phyloP scores from a whole-genome alignment of 2,888 invertebrate species.

The Spatulosminthurus flaviceps region DNA sequence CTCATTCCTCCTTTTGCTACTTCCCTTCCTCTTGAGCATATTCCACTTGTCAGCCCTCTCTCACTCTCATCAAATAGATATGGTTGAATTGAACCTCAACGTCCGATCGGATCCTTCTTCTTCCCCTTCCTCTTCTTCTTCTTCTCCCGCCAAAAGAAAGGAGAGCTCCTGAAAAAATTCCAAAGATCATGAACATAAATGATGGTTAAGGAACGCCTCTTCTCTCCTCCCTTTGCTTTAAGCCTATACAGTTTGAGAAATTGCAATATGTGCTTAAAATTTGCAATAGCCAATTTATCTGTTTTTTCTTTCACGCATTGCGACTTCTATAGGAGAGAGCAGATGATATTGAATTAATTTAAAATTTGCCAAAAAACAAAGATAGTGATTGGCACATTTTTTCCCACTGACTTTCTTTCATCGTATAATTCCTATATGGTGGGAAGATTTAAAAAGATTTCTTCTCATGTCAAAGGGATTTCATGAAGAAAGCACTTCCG shows the following conservation, averaged over 20 bases:
- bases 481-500: no score
- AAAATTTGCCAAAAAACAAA: neutral
- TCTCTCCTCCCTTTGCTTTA: no score
- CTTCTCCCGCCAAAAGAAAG: slow-evolving; percentile 1
- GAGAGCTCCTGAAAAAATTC: neutral
- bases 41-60: slow-evolving; percentile 37
- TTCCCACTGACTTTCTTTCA: neutral
- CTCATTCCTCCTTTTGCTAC: neutral
- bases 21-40: slow-evolving; percentile 37
- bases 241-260: no score
- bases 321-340: no score
- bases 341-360: neutral
- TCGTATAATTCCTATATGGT: no score
- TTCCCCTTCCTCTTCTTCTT: slow-evolving; percentile 6
- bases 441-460: no score
- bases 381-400: neutral
- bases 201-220: slow-evolving; percentile 14
- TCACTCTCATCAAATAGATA: neutral
- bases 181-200: slow-evolving; percentile 31
- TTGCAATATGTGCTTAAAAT: no score
- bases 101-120: neutral
- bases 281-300: no score
- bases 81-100: slow-evolving; percentile 26
- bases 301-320: no score
- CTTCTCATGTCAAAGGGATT: no score